These are phyloP conservation scores for Haemorhous mexicanus DNA, from an alignment of 2,113 vertebrate species.

Conservation along the genomic window DNA sequence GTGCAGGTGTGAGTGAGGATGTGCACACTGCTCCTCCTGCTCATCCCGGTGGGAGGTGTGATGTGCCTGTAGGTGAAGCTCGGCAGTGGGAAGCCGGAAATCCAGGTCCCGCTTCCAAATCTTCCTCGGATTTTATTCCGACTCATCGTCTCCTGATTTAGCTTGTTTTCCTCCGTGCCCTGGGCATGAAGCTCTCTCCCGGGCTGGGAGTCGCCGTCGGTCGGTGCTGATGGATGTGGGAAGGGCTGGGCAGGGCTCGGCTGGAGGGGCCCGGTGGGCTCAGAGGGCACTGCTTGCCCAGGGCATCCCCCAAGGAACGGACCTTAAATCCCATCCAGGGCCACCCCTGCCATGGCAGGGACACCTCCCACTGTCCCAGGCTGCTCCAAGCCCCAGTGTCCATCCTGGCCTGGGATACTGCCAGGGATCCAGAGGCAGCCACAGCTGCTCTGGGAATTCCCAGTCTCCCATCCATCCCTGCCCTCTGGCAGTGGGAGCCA, in stretches of 20 bases:
- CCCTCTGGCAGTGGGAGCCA: not conserved
- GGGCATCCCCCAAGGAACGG: too few relatives aligned
- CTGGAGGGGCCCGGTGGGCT: too few relatives aligned
- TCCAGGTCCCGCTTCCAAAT: not conserved
- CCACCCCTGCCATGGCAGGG: not conserved
- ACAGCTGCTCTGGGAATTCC: not conserved
- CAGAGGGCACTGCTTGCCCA: fast-evolving
- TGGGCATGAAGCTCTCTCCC: fast-evolving
- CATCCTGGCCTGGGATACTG: fast-evolving
- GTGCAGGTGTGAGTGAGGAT: not conserved
- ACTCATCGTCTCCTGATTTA: fast-evolving
- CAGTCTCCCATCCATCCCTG: not conserved
- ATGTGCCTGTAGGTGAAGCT: not conserved
- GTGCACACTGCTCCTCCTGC: not conserved
- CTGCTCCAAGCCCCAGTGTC: not conserved
- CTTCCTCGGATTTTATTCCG: not conserved
- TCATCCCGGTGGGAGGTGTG: not conserved
- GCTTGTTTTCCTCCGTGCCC: fast-evolving
- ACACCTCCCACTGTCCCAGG: fast-evolving
- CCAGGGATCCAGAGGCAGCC: not conserved
- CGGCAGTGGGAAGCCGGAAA: not conserved
- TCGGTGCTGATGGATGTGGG: fast-evolving
- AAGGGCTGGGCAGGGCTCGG: fast-evolving
- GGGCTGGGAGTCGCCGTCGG: fast-evolving
- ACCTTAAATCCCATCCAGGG: fast-evolving